Conservation (phyloP, 2,888 invertebrate species). For the Pycnomerus fuliginosus region DNA sequence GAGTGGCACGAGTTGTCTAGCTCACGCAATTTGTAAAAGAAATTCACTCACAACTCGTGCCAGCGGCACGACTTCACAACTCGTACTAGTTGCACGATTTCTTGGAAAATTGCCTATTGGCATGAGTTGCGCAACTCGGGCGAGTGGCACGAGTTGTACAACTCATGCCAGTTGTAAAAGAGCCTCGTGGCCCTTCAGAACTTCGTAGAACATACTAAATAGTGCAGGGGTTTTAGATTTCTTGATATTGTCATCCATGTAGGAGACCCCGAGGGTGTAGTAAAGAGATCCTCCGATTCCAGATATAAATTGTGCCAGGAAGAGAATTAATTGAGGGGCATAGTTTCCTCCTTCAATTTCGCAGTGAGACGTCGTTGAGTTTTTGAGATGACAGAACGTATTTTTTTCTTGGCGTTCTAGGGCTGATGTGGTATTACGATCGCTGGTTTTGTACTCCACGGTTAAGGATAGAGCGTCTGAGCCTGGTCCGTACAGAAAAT, state of each 20-base stretch:
- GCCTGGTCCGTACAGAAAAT: constrained; percentile 68
- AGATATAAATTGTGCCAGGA: constrained; percentile 68
- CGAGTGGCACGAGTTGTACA: no score
- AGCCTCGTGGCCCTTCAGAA: background rate
- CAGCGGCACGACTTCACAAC: no score
- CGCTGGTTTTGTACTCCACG: constrained; percentile 58
- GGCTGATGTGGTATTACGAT: constrained; percentile 51
- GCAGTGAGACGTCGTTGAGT: constrained; percentile 41
- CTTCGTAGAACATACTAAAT: constrained; percentile 67
- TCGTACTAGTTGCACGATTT: no score
- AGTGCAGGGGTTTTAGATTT: constrained; percentile 71
- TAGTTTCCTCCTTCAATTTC: constrained; percentile 55
- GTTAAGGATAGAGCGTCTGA: constrained; percentile 65
- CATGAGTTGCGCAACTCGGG: no score
- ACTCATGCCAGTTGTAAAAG: no score
- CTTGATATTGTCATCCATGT: constrained; percentile 76
- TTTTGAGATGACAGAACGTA: constrained; percentile 55
- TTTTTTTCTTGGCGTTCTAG: constrained; percentile 58
- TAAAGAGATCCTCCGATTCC: constrained; percentile 70
- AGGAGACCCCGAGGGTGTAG: constrained; percentile 68
- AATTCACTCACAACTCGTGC: no score
- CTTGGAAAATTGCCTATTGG: no score
- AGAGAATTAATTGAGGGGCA: constrained; percentile 62
- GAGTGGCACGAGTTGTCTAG: no score
- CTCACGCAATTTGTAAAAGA: no score